These are phyloP conservation scores for Phenacoccus solenopsis DNA, from an alignment of 1,140 invertebrate species.

Conservation along the genomic window DNA sequence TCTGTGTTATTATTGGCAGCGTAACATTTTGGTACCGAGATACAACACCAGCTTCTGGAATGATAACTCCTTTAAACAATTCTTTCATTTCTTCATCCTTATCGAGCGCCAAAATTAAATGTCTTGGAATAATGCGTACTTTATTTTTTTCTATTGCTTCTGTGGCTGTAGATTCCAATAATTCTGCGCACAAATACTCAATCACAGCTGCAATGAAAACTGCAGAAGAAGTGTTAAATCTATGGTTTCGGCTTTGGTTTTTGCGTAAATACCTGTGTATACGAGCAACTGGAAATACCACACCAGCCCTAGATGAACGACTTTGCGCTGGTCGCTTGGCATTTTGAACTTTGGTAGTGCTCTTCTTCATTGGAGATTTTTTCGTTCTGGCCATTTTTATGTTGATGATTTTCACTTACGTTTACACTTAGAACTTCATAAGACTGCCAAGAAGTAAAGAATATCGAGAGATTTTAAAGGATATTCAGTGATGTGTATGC, in stretches of 20 bases:
- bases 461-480: too few relatives aligned
- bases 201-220: constrained; percentile 50
- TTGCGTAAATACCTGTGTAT: constrained; percentile 49
- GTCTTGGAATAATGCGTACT: constrained; percentile 37
- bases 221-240: constrained; percentile 47
- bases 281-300: constrained; percentile 50
- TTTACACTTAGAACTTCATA: too few relatives aligned
- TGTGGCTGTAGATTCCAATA: constrained; percentile 63
- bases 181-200: constrained; percentile 50
- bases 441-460: too few relatives aligned
- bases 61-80: background rate
- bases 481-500: too few relatives aligned
- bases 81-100: background rate
- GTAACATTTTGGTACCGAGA: too few relatives aligned
- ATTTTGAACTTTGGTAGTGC: too few relatives aligned
- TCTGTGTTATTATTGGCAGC: too few relatives aligned
- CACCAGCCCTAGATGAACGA: constrained; percentile 47
- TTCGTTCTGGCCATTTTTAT: too few relatives aligned
- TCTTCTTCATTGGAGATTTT: too few relatives aligned
- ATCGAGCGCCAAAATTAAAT: background rate
- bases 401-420: too few relatives aligned
- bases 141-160: constrained; percentile 52
- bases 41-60: too few relatives aligned
- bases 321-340: constrained; percentile 33
- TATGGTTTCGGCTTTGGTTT: constrained; percentile 44